Base-by-base conservation (phyloP, 2,888 invertebrate genomes). In the Branchinecta sandiegonensis region DNA sequence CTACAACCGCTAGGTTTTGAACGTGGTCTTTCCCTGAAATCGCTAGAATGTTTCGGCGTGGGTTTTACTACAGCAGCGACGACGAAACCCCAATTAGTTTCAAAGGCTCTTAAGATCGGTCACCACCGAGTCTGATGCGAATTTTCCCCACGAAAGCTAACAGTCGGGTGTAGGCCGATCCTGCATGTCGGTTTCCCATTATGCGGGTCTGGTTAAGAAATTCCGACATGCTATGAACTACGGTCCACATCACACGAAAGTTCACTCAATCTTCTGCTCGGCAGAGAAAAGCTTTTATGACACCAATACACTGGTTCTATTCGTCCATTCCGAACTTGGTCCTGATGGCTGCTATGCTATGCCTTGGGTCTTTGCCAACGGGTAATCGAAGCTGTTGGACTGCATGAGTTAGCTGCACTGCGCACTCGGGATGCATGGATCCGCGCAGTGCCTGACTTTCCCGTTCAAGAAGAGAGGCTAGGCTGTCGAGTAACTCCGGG, bases 341-440 rank as follows among this genome's bases (percentile, higher is more conserved):
- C 70, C 78, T 74, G 48, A 81, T 76, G 0, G 82, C 80, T 46
- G 78, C 74, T 67, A 82, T 80, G 70, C 78, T 79, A 67, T 78
- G 78, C 72, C 81, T 80, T 2, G 80, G 75, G 72, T 82, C 81
- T 50, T 79, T 74, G 46, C 79, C 78, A 69, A 77, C 77, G 0
- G 86, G 86, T 77, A 89, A 89, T 56, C 89, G 82, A 8, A 95
- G 80, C 71, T 87, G 86, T 66, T 86, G 85, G 7, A 91, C 89
- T 0, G 93, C 93, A 78, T 94, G 93, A 14, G 90, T 88, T 70
- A 95, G 82, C 77, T 95, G 94, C 70, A 94, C 78, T 0, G 90
- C 86, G 76, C 91, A 92, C 76, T 94, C 94, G 0, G 90, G 88
- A 76, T 90, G 89, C 13, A 90, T 79, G 70, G 83, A 83, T 12